These are phyloP conservation scores for Melitaea athalia DNA, from an alignment of 2,888 invertebrate species.

Conservation along the genomic window DNA sequence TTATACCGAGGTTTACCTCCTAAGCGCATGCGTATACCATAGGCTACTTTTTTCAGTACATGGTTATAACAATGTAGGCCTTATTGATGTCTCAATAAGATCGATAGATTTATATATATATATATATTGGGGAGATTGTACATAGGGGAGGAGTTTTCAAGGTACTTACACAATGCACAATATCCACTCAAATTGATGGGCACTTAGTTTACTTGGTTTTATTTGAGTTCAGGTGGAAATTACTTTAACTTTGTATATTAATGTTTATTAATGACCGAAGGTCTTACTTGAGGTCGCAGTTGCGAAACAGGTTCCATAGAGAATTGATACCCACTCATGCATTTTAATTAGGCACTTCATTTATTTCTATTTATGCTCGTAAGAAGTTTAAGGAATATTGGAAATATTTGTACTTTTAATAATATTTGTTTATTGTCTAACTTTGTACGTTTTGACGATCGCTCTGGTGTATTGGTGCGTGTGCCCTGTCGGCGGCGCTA, in stretches of 20 bases:
- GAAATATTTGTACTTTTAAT: too few species aligned
- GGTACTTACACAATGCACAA: conserved; percentile 39
- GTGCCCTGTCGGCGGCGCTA: too few species aligned
- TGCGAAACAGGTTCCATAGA: conserved; percentile 18
- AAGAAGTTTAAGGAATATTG: not conserved
- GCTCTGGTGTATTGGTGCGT: too few species aligned
- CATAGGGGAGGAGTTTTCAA: conserved; percentile 52
- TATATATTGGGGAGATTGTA: not conserved
- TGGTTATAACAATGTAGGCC: conserved; percentile 5
- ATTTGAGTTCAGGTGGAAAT: conserved; percentile 37
- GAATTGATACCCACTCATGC: not conserved
- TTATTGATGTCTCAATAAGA: conserved; percentile 14
- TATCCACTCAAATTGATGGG: conserved; percentile 61
- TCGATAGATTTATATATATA: not conserved
- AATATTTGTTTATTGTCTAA: too few species aligned
- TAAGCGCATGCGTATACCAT: conserved; percentile 60
- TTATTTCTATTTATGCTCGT: not conserved
- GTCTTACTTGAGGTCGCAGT: conserved; percentile 21
- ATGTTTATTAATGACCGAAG: conserved; percentile 27
- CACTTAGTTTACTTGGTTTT: conserved; percentile 48
- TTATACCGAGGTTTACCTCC: conserved; percentile 53
- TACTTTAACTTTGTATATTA: conserved; percentile 23
- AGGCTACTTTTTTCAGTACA: not conserved
- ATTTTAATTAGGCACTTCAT: not conserved
- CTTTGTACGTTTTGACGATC: too few species aligned